Evolutionary conservation across 2,797 vertebrate genomes (phyloP), one percentile per base, ranked within the genome.

Genomic region (Trichosurus vulpecula): DNA sequence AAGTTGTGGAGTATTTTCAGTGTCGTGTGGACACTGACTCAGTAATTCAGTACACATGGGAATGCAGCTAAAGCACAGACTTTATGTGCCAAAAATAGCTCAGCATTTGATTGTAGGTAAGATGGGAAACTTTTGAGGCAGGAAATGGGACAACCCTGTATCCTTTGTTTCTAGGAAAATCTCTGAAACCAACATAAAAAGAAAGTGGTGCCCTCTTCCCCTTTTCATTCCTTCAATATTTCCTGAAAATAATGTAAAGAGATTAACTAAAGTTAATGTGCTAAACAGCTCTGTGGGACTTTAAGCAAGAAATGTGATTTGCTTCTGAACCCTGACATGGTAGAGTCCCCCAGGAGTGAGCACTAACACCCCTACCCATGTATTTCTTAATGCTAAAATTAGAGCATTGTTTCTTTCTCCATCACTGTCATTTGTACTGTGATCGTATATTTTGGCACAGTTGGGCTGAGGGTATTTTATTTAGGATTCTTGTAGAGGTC

Each of bases 261-360:
- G 57, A 66, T 93, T 95, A 89, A n/a, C 93, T 96, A 93, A 30
- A 52, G 95, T 81, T 31, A 96, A 56, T 94, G 93, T 29, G 92
- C 54, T 92, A 22, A 0, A 57, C 93, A 90, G 58, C 0, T 95
- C 4, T 96, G 93, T 52, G 54, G 54, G 89, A 96, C 93, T 93
- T 19, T 91, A 92, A 91, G 94, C 47, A 94, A 89, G 91, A 95
- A 96, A 94, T 54, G 90, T 91, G 30, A 81, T 92, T 92, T 81
- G 51, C 25, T 54, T 97, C 97, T 95, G 74, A 90, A 96, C 29
- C 54, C 0, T 0, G 10, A 74, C 13, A 35, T 58, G 4, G 12
- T 14, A 61, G 31, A 54, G 16, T 47, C 19, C 57, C 6, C 41
- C 41, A 27, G 74, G 89, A 94, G 19, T 5, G 29, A 94, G 19